Evolutionary conservation across 2,888 invertebrate species (phyloP).

Genomic region (Catotricha subobsoleta): DNA sequence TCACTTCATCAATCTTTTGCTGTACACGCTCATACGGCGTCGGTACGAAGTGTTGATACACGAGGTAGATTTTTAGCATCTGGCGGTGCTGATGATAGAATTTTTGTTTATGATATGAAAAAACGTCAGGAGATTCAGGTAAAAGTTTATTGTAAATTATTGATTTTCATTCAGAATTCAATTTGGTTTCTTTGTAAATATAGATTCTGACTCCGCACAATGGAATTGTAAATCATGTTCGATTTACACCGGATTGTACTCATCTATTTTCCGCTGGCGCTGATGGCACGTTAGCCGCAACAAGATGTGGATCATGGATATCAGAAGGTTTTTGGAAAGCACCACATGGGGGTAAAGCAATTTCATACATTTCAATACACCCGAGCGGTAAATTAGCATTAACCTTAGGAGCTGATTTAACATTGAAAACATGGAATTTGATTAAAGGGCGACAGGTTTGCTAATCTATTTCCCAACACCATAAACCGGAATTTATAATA

Average conservation of each 20-base stretch:
- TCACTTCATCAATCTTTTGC: slow-evolving; percentile 62
- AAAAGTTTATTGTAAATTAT: not conserved
- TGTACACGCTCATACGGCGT: slow-evolving; percentile 67
- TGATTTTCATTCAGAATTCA: not conserved
- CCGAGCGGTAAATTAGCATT: slow-evolving; percentile 77
- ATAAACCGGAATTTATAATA: not conserved
- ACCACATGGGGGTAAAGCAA: slow-evolving; percentile 62
- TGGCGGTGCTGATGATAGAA: slow-evolving; percentile 77
- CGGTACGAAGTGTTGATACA: slow-evolving; percentile 53
- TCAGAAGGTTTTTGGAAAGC: slow-evolving; percentile 63
- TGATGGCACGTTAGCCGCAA: slow-evolving; percentile 69
- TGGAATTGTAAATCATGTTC: slow-evolving; percentile 62
- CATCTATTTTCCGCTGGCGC: slow-evolving; percentile 70
- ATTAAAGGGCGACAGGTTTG: slow-evolving; percentile 81
- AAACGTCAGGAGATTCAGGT: slow-evolving; percentile 60
- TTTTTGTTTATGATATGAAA: slow-evolving; percentile 68
- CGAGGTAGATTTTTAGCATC: slow-evolving; percentile 61
- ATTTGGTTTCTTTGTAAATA: slow-evolving; percentile 1
- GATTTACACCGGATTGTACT: slow-evolving; percentile 56
- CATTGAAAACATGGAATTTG: slow-evolving; percentile 83
- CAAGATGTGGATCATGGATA: slow-evolving; percentile 71
- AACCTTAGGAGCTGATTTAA: slow-evolving; percentile 68
- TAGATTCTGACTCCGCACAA: slow-evolving; percentile 53
- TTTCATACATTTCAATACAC: slow-evolving; percentile 65
- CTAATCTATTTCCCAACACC: not conserved